Evolutionary conservation across 2,113 vertebrate species (phyloP).

Genomic region (Erythrolamprus reginae): DNA sequence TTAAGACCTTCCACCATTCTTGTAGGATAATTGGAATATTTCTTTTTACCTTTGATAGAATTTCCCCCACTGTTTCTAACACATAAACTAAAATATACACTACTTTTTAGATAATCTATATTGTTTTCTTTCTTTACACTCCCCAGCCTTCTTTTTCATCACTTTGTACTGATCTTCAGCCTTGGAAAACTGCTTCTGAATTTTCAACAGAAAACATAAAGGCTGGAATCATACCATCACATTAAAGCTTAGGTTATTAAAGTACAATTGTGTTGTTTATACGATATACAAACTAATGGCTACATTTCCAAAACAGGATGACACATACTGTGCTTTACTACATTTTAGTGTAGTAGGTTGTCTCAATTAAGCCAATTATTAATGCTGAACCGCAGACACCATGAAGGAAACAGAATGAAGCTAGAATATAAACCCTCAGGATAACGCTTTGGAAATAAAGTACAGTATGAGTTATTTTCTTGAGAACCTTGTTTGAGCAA

Average conservation of each 20-base stretch:
- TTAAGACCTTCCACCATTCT: too few species aligned
- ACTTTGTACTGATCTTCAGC: not conserved
- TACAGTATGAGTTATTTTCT: not conserved
- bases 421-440: not conserved
- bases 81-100: not conserved
- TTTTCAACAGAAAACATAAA: not conserved
- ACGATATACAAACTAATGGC: not conserved
- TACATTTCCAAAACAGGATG: not conserved
- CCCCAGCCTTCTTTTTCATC: not conserved
- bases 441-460: not conserved
- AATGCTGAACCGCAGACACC: not conserved
- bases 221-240: not conserved
- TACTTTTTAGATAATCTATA: not conserved
- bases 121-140: not conserved
- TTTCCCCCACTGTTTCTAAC: not conserved
- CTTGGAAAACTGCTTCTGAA: not conserved
- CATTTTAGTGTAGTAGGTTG: not conserved
- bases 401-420: not conserved
- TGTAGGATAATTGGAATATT: not conserved
- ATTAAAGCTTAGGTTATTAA: not conserved
- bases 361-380: not conserved
- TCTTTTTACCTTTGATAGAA: not conserved
- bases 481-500: not conserved
- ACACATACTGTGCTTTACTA: not conserved
- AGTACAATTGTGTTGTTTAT: not conserved